Conservation (phyloP, 2,888 invertebrate genomes). For the Drosophila nr. fundita region DNA sequence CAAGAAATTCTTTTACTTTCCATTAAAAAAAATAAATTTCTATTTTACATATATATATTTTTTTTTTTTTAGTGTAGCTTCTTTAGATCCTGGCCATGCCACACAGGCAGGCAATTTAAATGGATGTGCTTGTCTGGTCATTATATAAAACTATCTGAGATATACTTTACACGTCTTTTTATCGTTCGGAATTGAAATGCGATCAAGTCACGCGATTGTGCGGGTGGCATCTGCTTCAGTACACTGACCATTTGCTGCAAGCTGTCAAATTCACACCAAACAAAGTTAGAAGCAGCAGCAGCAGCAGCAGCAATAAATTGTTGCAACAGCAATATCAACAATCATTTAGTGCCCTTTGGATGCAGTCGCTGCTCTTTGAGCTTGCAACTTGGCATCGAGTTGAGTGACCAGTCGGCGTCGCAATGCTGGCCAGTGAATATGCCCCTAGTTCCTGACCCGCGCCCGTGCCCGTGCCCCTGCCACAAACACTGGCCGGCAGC, state of each 20-base stretch:
- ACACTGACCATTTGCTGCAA: constrained; percentile 4
- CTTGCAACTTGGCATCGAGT: constrained; percentile 17
- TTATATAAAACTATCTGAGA: constrained; percentile 49
- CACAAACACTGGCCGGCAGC: constrained; percentile 4
- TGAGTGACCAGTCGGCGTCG: constrained; percentile 46
- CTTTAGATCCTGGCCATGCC: constrained; percentile 12
- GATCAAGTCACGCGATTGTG: constrained; percentile 58
- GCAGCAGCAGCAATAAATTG: neutral
- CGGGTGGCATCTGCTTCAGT: constrained; percentile 13
- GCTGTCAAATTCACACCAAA: constrained; percentile 53
- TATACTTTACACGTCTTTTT: constrained; percentile 38
- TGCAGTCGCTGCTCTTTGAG: constrained; percentile 11
- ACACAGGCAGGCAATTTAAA: constrained; percentile 47
- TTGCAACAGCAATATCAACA: constrained; percentile 1
- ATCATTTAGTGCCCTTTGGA: constrained; percentile 6
- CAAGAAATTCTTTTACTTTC: too few species aligned
- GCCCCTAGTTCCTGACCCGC: neutral
- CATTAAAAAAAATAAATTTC: too few species aligned
- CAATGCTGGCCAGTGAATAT: constrained; percentile 5
- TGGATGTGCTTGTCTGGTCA: constrained; percentile 49
- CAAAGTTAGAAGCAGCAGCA: too few species aligned
- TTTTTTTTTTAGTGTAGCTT: neutral
- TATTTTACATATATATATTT: neutral
- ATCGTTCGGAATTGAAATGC: constrained; percentile 44
- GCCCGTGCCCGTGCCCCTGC: neutral